Percentiles rank a stretch among this genome's conserved stretches.
Evolutionary conservation across 2,888 invertebrate genomes (phyloP).

Genomic region (Aspidapion aeneum): DNA sequence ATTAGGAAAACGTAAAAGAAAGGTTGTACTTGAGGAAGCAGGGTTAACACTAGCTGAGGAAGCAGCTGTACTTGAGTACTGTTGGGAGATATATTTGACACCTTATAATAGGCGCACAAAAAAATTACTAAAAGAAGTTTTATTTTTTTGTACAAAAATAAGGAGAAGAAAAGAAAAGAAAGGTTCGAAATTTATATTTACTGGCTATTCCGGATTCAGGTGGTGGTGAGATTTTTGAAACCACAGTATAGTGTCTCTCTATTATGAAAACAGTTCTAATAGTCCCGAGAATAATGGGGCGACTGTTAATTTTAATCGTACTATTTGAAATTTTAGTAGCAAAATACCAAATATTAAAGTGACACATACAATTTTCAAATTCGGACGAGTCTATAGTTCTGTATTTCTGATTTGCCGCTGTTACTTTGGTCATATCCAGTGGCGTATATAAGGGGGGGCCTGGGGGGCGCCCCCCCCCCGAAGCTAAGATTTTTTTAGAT

Average conservation of each 20-base stretch:
- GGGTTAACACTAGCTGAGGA: constrained; percentile 61
- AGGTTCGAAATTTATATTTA: constrained; percentile 63
- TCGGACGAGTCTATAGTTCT: too few species aligned
- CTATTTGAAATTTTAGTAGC: too few species aligned
- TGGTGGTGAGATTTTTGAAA: constrained; percentile 86
- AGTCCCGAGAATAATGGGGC: constrained; percentile 5
- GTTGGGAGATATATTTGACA: constrained; percentile 68
- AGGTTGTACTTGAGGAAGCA: constrained; percentile 70
- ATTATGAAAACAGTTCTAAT: constrained; percentile 45
- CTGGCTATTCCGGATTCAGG: constrained; percentile 67
- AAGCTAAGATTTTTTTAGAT: too few species aligned
- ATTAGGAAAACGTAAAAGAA: constrained; percentile 71
- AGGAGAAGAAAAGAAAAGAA: constrained; percentile 53
- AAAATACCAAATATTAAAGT: too few species aligned
- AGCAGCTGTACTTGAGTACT: constrained; percentile 64
- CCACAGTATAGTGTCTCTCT: constrained; percentile 67
- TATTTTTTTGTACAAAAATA: constrained; percentile 63
- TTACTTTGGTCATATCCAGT: too few species aligned
- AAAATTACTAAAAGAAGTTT: constrained; percentile 60
- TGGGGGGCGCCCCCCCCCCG: too few species aligned
- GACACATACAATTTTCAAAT: too few species aligned
- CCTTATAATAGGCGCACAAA: constrained; percentile 70
- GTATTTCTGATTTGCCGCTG: too few species aligned
- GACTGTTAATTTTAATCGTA: constrained; percentile 12
- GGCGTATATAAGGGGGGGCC: too few species aligned